These are phyloP conservation scores for Anolis carolinensis DNA, from an alignment of 2,113 vertebrate species.

Conservation along the genomic window DNA sequence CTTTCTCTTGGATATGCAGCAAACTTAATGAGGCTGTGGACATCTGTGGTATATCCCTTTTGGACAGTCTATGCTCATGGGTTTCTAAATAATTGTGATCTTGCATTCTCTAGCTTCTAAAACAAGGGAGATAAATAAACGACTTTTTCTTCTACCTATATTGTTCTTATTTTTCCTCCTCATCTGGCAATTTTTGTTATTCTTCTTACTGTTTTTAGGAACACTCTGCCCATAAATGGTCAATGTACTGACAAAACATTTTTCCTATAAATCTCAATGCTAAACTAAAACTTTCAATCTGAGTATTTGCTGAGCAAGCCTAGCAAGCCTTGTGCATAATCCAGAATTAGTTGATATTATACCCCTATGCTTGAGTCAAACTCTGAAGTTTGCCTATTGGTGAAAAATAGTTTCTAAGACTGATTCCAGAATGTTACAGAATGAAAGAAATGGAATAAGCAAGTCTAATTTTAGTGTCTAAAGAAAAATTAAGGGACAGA, in stretches of 20 bases:
- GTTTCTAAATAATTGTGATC: not conserved
- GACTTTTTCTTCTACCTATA: not conserved
- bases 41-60: not conserved
- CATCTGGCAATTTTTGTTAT: not conserved
- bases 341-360: not conserved
- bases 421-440: not conserved
- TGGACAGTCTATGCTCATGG: not conserved
- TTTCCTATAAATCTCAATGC: not conserved
- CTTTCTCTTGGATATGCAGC: not conserved
- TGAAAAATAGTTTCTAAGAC: not conserved
- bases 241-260: not conserved
- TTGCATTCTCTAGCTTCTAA: not conserved
- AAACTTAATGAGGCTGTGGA: not conserved
- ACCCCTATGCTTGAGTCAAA: not conserved
- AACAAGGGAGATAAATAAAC: not conserved
- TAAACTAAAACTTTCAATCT: not conserved
- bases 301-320: not conserved
- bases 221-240: not conserved
- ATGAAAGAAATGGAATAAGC: not conserved
- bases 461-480: not conserved
- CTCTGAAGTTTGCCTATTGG: not conserved
- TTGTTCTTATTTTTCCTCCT: not conserved
- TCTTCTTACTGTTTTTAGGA: not conserved
- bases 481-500: not conserved
- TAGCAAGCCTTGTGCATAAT: not conserved